Evolutionary conservation across 2,888 invertebrate genomes (phyloP), one percentile per base, ranked within the genome.

Genomic region (Dryomyza anilis): DNA sequence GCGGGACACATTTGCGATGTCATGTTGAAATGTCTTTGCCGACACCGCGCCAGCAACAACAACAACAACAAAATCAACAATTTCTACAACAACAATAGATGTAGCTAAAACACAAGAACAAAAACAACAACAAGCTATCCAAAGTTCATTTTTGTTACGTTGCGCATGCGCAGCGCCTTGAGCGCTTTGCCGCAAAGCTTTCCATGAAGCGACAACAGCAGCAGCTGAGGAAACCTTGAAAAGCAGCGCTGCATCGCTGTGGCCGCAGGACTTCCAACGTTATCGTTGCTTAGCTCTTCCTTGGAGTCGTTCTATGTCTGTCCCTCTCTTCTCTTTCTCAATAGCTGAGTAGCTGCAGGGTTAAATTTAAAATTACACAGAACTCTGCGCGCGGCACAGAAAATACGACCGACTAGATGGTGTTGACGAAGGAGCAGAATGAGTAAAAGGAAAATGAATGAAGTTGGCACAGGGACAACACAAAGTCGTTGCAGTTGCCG

Each of bases 81-180:
- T 2, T 12, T 3, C 19, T 19, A 25, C 50, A 50, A 36, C 21
- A 36, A n/a, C 30, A 33, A 16, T 8, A 27, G 16, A n/a, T n/a
- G n/a, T n/a, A n/a, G n/a, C 19, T 3, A 46, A 21, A 6, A 7
- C n/a, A 46, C 46, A 21, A 48, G 21, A 48, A 8, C n/a, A 16
- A 48, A n/a, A n/a, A 19, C 16, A 21, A 48, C 53, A 36, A 50
- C 23, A 25, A 50, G 27, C n/a, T n/a, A 25, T 25, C 14, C 36
- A 33, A 21, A 19, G 55, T 21, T 55, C 36, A 12, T n/a, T 55
- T 8, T 27, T 10, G 12, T 29, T 14, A 43, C 39, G 45, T 43
- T 14, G 57, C 64, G 64, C 67, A 67, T 60, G 67, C 61, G 67
- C 67, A 61, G 45, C 61, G 65, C 65, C 65, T 27, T 8, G 21